Conservation (phyloP, 2,888 invertebrate genomes). For the Hypselothyrea guttata region DNA sequence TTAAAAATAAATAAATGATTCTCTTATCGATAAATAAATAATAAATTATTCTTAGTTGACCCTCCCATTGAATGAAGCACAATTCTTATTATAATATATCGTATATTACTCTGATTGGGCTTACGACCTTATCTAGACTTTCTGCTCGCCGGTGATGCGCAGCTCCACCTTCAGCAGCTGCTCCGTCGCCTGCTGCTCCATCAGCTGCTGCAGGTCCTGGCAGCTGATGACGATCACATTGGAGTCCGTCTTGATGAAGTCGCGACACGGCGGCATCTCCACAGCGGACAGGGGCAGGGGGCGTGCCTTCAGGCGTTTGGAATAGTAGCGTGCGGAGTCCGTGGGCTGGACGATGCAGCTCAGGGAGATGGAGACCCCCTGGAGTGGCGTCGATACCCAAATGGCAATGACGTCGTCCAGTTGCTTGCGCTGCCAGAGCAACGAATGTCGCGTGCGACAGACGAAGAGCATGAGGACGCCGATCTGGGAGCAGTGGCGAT, state of each 20-base stretch:
- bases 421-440: constrained; percentile 50
- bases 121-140: constrained; percentile 9
- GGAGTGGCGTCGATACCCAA: constrained; percentile 50
- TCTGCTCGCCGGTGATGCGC: constrained; percentile 48
- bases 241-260: constrained; percentile 58
- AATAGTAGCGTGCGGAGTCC: constrained; percentile 35
- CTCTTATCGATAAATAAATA: too few species aligned
- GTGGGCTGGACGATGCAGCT: constrained; percentile 51
- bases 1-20: too few species aligned
- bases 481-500: constrained; percentile 56
- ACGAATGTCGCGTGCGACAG: constrained; percentile 52
- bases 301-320: constrained; percentile 39
- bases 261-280: constrained; percentile 24
- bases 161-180: constrained; percentile 48
- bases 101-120: background rate
- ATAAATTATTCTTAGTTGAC: too few species aligned
- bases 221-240: constrained; percentile 49
- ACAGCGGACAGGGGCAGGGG: constrained; percentile 13
- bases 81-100: too few species aligned
- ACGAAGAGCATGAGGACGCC: constrained; percentile 51
- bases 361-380: constrained; percentile 37
- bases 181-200: constrained; percentile 18
- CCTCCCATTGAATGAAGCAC: too few species aligned
- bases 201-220: constrained; percentile 36
- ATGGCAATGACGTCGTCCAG: constrained; percentile 45